Evolutionary conservation across 1,140 invertebrate species (phyloP).

Genomic region (Lasioglossum albipes): DNA sequence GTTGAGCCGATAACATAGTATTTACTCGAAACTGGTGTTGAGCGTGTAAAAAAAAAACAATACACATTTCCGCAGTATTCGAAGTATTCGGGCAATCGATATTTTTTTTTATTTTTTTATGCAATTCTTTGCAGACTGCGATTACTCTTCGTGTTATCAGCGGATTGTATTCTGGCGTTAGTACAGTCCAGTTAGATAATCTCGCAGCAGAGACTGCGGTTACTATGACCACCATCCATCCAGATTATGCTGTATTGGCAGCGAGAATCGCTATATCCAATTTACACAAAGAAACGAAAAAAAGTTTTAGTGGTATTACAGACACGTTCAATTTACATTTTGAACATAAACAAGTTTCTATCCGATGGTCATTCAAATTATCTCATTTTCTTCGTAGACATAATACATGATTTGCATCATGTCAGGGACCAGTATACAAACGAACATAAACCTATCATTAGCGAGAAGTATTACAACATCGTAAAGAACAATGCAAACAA

Average conservation of each 20-base stretch:
- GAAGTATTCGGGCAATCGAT: neutral
- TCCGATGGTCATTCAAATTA: neutral
- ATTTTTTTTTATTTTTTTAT: conserved; percentile 6
- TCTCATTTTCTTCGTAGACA: conserved; percentile 83
- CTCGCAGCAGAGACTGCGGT: conserved; percentile 98
- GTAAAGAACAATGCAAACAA: conserved; percentile 93
- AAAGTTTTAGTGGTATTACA: conserved; percentile 89
- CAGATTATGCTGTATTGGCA: conserved; percentile 97
- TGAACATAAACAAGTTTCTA: no score
- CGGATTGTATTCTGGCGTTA: conserved; percentile 97
- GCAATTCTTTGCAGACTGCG: conserved; percentile 81
- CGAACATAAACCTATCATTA: conserved; percentile 89
- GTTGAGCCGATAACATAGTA: no score
- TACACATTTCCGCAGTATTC: conserved; percentile 72
- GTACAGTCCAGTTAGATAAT: conserved; percentile 98
- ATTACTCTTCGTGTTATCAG: conserved; percentile 94
- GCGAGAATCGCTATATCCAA: conserved; percentile 98
- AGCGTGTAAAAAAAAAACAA: no score
- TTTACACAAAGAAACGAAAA: conserved; percentile 97
- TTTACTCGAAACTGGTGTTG: no score
- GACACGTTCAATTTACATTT: conserved; percentile 8
- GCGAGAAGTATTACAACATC: conserved; percentile 90
- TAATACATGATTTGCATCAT: conserved; percentile 92
- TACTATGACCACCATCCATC: conserved; percentile 97
- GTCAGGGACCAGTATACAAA: conserved; percentile 88